Base-by-base conservation (phyloP, 1,140 invertebrate species). In the Zaprionus ghesquierei region DNA sequence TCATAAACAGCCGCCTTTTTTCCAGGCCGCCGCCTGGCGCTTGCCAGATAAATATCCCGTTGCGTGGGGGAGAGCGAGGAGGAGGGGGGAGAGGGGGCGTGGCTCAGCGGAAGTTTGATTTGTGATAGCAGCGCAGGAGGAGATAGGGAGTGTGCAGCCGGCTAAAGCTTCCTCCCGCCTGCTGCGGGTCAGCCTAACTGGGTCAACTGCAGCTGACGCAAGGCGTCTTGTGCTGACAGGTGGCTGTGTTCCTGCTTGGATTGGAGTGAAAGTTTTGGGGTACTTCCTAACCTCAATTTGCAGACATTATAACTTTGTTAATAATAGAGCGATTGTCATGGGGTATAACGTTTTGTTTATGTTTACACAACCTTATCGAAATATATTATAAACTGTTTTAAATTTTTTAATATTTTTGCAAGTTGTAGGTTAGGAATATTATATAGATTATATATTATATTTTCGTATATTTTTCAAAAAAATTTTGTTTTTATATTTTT, bases 21-120 rank as follows among this genome's bases (percentile, higher is more conserved):
- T 38, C n/a, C n/a, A n/a, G 56, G 53, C 25, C 80, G 80, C 76
- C n/a, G n/a, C 72, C 77, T 80, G 81, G 75, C 81, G 81, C 81
- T 77, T 64, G 50, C 69, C 63, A 53, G 46, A 44, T 18, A 22
- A 62, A 49, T 22, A 54, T 22, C 44, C 31, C 62, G 55, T 41
- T 35, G 12, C 5, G 27, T 9, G 31, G 38, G n/a, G 15, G 10
- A 13, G 15, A 20, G 76, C 79, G 75, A 13, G 1, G 31, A 4
- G 31, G 3, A 12, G n/a, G 35, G 5, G 13, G 5, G n/a, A 33
- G 9, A 3, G 31, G 10, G 8, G 35, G n/a, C 5, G 35, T 5
- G 5, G 82, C 82, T 82, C 75, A 89, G 69, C 79, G 82, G 82
- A 86, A 86, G 82, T 86, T 86, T 87, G 55, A 54, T 35, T 82